Conservation (phyloP, 2,113 vertebrate species). For the Triplophysa siluroides region DNA sequence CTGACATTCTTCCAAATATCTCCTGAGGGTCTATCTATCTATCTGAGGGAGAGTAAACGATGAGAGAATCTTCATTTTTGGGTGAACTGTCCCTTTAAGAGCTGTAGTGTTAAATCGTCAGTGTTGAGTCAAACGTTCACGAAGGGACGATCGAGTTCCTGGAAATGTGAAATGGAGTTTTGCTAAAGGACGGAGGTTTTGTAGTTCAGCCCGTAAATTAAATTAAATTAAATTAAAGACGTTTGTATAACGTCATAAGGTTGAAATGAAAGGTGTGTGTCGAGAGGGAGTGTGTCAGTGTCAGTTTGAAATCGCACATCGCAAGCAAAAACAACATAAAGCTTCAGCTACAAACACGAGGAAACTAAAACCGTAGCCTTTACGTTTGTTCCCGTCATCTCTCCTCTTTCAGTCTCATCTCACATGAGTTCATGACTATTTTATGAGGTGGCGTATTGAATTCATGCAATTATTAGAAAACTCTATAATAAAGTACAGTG, state of each 20-base stretch:
- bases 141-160: too few species aligned
- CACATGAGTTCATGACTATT: too few species aligned
- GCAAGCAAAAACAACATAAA: slow-evolving; percentile 40
- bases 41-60: too few species aligned
- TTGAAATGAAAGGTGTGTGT: background rate
- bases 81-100: too few species aligned
- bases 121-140: too few species aligned
- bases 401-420: background rate
- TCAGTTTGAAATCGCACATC: slow-evolving; percentile 48
- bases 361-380: slow-evolving; percentile 2
- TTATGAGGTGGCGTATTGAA: too few species aligned
- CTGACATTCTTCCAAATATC: too few species aligned
- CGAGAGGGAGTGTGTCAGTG: slow-evolving; percentile 34
- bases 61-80: too few species aligned
- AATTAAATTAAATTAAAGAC: slow-evolving; percentile 13
- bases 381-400: background rate
- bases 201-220: slow-evolving; percentile 2
- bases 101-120: too few species aligned
- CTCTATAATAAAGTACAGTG: too few species aligned
- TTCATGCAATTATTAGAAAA: too few species aligned
- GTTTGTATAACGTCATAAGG: background rate
- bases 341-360: slow-evolving; percentile 41
- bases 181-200: slow-evolving; percentile 14
- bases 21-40: too few species aligned
- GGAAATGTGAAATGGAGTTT: background rate